A percentile compares a stretch with the other conserved stretches of the same genome.
These are phyloP conservation scores for Pseudococcus jackbeardsleyi DNA, from an alignment of 2,888 invertebrate genomes.

Conservation along the genomic window DNA sequence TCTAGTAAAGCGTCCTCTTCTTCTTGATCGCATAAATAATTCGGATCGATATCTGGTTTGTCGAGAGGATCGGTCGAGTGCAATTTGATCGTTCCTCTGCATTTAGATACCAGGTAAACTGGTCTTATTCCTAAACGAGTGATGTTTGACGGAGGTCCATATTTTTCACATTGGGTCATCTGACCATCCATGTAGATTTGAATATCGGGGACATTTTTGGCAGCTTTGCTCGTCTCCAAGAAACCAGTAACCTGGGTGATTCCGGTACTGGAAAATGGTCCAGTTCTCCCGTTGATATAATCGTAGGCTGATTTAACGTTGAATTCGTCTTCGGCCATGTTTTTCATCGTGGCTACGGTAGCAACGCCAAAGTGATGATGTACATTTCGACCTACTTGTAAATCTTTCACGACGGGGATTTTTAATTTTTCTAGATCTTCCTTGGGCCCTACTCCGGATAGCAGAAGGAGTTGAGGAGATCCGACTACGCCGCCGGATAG, in stretches of 20 bases:
- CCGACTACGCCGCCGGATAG: slow-evolving; percentile 78
- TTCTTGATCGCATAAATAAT: slow-evolving; percentile 71
- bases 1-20: slow-evolving; percentile 70
- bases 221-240: slow-evolving; percentile 69
- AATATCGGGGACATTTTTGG: slow-evolving; percentile 69
- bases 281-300: slow-evolving; percentile 69
- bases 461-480: slow-evolving; percentile 78
- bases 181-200: slow-evolving; percentile 71
- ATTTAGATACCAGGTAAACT: slow-evolving; percentile 70
- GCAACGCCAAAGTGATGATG: slow-evolving; percentile 73
- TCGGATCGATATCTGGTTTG: slow-evolving; percentile 73
- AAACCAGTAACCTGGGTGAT: slow-evolving; percentile 71
- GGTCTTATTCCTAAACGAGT: slow-evolving; percentile 66
- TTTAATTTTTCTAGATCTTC: slow-evolving; percentile 72
- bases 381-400: slow-evolving; percentile 74
- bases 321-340: slow-evolving; percentile 65
- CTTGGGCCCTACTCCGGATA: slow-evolving; percentile 77
- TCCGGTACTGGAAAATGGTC: slow-evolving; percentile 71
- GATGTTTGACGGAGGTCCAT: not conserved
- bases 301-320: slow-evolving; percentile 68
- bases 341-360: slow-evolving; percentile 68
- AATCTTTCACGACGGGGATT: slow-evolving; percentile 71
- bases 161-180: not conserved
- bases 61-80: slow-evolving; percentile 71
- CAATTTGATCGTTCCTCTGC: slow-evolving; percentile 70